Evolutionary conservation across 64 coral and sea anemone species (phyloP), one percentile per base, ranked within the genome.

Genomic region (Anthopleura sola): DNA sequence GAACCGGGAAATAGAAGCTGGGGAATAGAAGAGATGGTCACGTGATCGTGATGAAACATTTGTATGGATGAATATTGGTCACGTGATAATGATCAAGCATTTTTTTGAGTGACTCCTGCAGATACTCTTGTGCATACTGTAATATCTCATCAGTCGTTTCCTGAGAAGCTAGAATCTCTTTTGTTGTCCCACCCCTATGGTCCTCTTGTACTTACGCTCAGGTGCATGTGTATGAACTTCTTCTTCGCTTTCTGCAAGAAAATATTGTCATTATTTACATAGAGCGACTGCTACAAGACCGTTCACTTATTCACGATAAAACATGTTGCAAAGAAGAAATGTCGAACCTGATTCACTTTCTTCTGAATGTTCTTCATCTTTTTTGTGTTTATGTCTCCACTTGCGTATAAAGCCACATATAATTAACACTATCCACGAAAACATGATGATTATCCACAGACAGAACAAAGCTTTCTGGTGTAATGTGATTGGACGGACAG

Each of bases 391-490:
- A 17, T 87, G 60, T 51, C 76, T 88, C 40, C 53, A 55, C 79
- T 89, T 98, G 28, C 80, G 78, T 53, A 38, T 55, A 19, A 84
- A 84, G 21, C 84, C 58, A 13, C 15, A 36, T 34, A 88, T 87
- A 36, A 53, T 34, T 32, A 94, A 82, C 47, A 37, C 31, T 12
- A 86, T 19, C 83, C 89, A 98, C 2, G 88, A 24, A 31, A 78
- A 85, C 46, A 92, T 90, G 28, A 98, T 68, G 21, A 88, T 85
- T 21, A 98, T 82, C 95, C 95, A 98, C 15, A 98, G 23, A 54
- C 86, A 88, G 66, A 98, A 98, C 12, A 98, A 48, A 32, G 95
- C 89, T 32, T 98, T 98, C 46, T 98, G 95, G 66, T 98, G 95
- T 9, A 98, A 49, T 21, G 95, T 98, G 33, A 94, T 94, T 60